Evolutionary conservation across 2,113 vertebrate species (phyloP), one percentile per base, ranked within the genome.

Genomic region (Neotoma lepida): DNA sequence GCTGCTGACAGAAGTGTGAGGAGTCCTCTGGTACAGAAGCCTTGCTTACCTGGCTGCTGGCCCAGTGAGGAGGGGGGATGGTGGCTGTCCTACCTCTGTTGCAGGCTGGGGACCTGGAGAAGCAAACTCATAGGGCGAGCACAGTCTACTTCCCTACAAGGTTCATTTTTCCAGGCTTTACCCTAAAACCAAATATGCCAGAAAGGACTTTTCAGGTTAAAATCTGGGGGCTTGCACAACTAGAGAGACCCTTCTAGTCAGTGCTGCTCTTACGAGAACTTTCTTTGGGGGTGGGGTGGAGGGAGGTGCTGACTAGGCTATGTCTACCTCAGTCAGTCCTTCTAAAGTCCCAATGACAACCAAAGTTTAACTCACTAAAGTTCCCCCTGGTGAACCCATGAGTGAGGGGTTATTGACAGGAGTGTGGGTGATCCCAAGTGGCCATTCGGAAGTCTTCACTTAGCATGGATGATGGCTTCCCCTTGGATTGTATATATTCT

Each of bases 81-180:
- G 39, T 3, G 33, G 20, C 71, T 58, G 3, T 39, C 58, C 24
- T 66, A 14, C 51, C 46, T 61, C 61, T 17, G 12, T 33, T 58
- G 15, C 26, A n/a, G 46, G 88, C 81, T 44, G 74, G 30, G 6
- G 64, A 51, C 63, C n/a, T 15, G 80, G 30, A 8, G 41, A 41
- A 51, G 73, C n/a, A 54, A 17, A 68, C 17, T 39, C 51, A 15
- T 35, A 46, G 95, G 39, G n/a, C 4, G 5, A 85, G 8, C 24
- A 46, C 0, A 9, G 63, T 9, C 9, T 73, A 20, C 51, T 28
- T 90, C 41, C 20, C 86, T 41, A 64, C 82, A 85, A 88, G 64
- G 76, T 35, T 14, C 22, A 76, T 85, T 80, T 89, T 88, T 70
- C 82, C 73, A 80, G n/a, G n/a, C 74, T 88, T 90, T 78, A 49